Evolutionary conservation across 1,140 invertebrate genomes (phyloP), one percentile per base, ranked within the genome.

Genomic region (Melipona quadrifasciata): DNA sequence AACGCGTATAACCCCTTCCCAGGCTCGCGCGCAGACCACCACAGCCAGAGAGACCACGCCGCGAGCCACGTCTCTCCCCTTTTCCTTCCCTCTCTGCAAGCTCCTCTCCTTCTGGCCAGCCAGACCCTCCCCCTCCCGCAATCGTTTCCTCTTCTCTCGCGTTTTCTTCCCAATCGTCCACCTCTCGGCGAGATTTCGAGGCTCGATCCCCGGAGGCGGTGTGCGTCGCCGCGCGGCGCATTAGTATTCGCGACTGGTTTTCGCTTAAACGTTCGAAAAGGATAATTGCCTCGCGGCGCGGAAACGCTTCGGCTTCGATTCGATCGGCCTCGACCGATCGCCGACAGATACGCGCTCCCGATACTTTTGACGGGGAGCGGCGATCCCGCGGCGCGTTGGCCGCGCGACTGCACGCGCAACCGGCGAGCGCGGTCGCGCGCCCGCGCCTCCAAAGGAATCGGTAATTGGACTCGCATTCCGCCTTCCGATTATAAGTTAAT

Each of bases 401-500:
- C n/a, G 64, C 64, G 64, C 14, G 27, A 65, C 64, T 8, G 27
- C 2, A 16, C 70, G 80, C 39, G 53, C 73, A 31, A 21, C 73
- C n/a, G 39, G 58, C 58, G 24, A 61, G 17, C 17, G 12, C 27
- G 31, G 19, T 31, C 27, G 16, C 65, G 65, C 67, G 31, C 74
- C 39, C n/a, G 27, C 57, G 74, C 34, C 27, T 64, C 57, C 80
- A 61, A 76, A 86, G 80, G 87, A 90, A 93, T 92, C 88, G 87
- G 90, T 94, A 94, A 94, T 94, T 94, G 93, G 92, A 88, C 84
- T 90, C 90, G 91, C 93, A 94, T 94, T 93, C 93, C 92, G 91
- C 84, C 89, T 94, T 93, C 82, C 83, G 83, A 84, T 84, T 84
- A 94, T 93, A 92, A 94, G 93, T 94, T 94, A 93, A 94, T 94